Percentiles rank a stretch among this genome's conserved stretches.
phyloP scores from a whole-genome alignment of 2,797 vertebrate genomes.

The Tapera naevia region DNA sequence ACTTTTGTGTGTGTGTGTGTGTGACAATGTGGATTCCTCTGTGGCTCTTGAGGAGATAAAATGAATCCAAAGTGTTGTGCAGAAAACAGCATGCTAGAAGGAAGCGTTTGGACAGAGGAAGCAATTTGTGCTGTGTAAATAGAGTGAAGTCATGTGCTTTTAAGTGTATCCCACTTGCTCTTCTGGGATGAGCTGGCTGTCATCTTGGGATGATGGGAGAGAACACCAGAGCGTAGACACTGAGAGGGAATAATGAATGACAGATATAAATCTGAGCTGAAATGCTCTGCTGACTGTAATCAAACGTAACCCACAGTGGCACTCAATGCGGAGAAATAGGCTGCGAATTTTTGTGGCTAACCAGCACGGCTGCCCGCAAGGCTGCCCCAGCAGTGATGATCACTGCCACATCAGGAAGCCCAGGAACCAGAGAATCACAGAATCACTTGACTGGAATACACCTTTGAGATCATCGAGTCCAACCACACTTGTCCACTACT shows the following conservation, averaged over 20 bases:
- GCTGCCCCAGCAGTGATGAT: neutral
- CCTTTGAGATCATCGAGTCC: too few relatives aligned
- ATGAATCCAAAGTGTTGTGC: neutral
- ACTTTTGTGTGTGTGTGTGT: neutral
- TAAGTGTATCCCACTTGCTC: neutral
- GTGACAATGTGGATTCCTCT: neutral
- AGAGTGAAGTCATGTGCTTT: neutral
- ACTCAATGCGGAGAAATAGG: neutral
- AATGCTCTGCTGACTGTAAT: neutral
- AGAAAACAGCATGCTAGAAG: neutral
- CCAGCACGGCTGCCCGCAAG: neutral
- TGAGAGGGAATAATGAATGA: neutral
- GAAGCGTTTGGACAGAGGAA: neutral
- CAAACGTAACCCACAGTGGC: neutral
- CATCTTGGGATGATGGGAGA: neutral
- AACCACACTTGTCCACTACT: too few relatives aligned
- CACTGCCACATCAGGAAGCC: fast-evolving
- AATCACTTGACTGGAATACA: too few relatives aligned
- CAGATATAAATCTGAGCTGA: neutral
- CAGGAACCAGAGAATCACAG: neutral
- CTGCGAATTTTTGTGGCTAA: neutral
- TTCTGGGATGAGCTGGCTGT: neutral
- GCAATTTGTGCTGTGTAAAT: neutral
- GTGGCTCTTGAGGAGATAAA: neutral
- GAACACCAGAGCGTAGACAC: neutral